These are phyloP conservation scores for Plagodis dolabraria DNA, from an alignment of 2,888 invertebrate species.

Conservation along the genomic window DNA sequence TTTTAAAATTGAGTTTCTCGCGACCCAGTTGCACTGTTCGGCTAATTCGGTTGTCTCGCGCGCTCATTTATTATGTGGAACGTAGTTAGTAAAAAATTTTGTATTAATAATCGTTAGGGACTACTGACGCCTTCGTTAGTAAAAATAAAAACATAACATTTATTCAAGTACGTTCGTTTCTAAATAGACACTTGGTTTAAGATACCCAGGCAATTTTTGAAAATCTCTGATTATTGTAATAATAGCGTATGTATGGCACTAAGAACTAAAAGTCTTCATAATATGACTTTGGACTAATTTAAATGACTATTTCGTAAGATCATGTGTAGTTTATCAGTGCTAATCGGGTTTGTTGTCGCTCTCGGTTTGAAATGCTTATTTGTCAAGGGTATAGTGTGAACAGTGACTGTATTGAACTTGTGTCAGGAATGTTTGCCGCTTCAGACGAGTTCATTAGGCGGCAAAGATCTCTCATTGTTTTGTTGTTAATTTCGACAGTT, in stretches of 20 bases:
- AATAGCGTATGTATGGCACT: neutral
- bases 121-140: too few species aligned
- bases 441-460: neutral
- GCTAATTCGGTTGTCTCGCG: conserved; percentile 28
- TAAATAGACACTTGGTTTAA: too few species aligned
- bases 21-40: conserved; percentile 63
- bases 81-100: conserved; percentile 44
- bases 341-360: neutral
- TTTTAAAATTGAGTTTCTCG: conserved; percentile 59
- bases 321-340: neutral
- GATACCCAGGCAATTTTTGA: too few species aligned
- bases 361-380: neutral
- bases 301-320: neutral
- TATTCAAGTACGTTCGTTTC: too few species aligned
- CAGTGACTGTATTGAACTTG: neutral
- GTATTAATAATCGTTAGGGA: conserved; percentile 9
- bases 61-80: conserved; percentile 50
- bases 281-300: neutral
- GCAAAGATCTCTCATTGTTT: neutral
- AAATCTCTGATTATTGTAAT: neutral
- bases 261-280: neutral
- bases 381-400: neutral
- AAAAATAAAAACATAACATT: too few species aligned
- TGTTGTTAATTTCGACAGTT: too few species aligned
- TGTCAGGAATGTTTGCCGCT: neutral